These are phyloP conservation scores for Leptocoma aspasia DNA, from an alignment of 2,113 vertebrate species.

Conservation along the genomic window DNA sequence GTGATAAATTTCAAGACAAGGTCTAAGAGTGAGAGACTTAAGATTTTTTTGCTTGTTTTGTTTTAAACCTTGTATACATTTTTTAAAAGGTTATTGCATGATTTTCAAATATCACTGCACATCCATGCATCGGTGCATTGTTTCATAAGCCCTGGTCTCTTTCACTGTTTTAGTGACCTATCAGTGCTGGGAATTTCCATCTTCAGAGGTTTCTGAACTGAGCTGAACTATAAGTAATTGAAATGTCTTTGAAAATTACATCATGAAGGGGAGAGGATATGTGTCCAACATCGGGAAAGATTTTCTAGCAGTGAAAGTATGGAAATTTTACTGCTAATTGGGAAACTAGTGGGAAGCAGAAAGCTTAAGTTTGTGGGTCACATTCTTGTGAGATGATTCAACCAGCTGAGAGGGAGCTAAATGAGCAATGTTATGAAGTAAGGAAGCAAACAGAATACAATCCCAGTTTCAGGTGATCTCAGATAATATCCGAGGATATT, in stretches of 20 bases:
- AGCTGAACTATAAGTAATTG: neutral
- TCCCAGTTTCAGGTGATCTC: neutral
- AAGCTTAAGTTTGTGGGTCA: neutral
- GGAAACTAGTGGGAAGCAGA: neutral
- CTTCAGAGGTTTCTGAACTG: neutral
- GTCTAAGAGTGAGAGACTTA: neutral
- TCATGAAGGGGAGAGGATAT: neutral
- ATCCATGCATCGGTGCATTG: neutral
- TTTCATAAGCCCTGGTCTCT: neutral
- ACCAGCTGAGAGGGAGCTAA: neutral
- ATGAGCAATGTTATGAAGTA: neutral
- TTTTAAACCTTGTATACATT: neutral
- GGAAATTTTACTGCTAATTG: neutral
- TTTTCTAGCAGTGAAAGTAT: neutral
- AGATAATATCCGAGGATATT: neutral
- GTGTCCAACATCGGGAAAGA: neutral
- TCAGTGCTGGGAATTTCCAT: neutral
- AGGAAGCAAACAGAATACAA: neutral
- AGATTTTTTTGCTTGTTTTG: neutral
- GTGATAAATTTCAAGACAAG: neutral
- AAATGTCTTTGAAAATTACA: neutral
- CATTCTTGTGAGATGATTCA: neutral
- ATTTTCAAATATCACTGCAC: conserved; percentile 33
- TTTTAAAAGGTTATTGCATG: neutral
- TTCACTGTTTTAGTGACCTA: neutral